Evolutionary conservation across 2,113 vertebrate genomes (phyloP).

Genomic region (Piprites chloris): DNA sequence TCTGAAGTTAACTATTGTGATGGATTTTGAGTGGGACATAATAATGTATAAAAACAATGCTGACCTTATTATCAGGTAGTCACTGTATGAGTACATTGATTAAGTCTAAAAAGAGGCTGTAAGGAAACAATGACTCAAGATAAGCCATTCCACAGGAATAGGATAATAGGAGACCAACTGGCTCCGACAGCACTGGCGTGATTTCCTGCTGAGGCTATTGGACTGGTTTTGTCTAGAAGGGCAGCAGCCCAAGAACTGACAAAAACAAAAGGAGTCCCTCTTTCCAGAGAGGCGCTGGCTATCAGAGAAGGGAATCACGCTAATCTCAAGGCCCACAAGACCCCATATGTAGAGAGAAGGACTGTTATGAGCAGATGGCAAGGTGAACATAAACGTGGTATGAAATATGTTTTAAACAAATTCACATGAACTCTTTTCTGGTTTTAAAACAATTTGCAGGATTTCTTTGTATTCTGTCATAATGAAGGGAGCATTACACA

Average conservation of each 20-base stretch:
- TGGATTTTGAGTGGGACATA: neutral
- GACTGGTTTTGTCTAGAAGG: slow-evolving; percentile 42
- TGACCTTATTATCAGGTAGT: neutral
- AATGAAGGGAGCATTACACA: neutral
- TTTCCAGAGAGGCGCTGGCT: slow-evolving; percentile 8
- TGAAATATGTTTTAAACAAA: neutral
- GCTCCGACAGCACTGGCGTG: neutral
- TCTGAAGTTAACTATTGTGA: slow-evolving; percentile 4
- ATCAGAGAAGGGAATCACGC: neutral
- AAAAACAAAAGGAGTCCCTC: slow-evolving; percentile 36
- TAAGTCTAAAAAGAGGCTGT: slow-evolving; percentile 7
- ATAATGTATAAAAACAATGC: neutral
- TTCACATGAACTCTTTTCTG: neutral
- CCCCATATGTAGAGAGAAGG: neutral
- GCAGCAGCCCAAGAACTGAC: slow-evolving; percentile 47
- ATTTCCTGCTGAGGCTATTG: slow-evolving; percentile 56
- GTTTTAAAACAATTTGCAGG: neutral
- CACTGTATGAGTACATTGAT: slow-evolving; percentile 1
- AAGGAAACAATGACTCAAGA: slow-evolving; percentile 61
- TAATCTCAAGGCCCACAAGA: neutral
- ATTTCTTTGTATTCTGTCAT: neutral
- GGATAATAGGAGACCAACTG: slow-evolving; percentile 48
- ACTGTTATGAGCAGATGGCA: neutral
- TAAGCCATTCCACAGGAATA: slow-evolving; percentile 52
- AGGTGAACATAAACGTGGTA: neutral